phyloP scores from a whole-genome alignment of 2,888 invertebrate species.

The Dynastes tityus region DNA sequence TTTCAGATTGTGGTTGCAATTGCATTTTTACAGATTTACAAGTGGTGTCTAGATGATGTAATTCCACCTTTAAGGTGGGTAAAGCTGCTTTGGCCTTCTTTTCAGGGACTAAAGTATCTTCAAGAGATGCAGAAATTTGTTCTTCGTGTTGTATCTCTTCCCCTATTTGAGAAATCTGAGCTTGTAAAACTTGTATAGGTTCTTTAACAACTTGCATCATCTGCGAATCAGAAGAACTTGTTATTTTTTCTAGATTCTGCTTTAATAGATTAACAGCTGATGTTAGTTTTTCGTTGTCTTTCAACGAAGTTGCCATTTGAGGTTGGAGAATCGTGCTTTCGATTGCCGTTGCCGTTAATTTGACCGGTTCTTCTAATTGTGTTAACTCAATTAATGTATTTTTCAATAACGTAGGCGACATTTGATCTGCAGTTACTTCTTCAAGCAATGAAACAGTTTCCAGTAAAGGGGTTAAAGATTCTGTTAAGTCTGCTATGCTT shows the following conservation, averaged over 20 bases:
- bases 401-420: constrained; percentile 15
- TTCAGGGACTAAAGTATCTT: neutral
- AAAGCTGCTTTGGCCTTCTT: neutral
- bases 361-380: constrained; percentile 46
- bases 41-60: constrained; percentile 6
- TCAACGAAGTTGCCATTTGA: constrained; percentile 20
- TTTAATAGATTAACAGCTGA: constrained; percentile 6
- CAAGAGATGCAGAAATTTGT: neutral
- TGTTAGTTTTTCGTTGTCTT: constrained; percentile 13
- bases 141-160: constrained; percentile 22
- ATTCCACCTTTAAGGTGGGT: neutral
- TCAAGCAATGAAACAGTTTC: constrained; percentile 43
- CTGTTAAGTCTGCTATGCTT: constrained; percentile 16
- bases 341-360: constrained; percentile 24
- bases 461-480: constrained; percentile 36
- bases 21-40: constrained; percentile 28
- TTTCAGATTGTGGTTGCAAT: constrained; percentile 17
- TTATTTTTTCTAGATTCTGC: constrained; percentile 7
- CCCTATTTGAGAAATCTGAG: constrained; percentile 36
- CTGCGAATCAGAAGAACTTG: constrained; percentile 5
- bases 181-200: constrained; percentile 35
- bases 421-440: constrained; percentile 40
- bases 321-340: constrained; percentile 19
- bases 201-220: constrained; percentile 16
- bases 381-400: constrained; percentile 36